A percentile compares a stretch with the other conserved stretches of the same genome.
phyloP scores from a whole-genome alignment of 2,888 invertebrate genomes.

The Cheiracanthium punctorium region DNA sequence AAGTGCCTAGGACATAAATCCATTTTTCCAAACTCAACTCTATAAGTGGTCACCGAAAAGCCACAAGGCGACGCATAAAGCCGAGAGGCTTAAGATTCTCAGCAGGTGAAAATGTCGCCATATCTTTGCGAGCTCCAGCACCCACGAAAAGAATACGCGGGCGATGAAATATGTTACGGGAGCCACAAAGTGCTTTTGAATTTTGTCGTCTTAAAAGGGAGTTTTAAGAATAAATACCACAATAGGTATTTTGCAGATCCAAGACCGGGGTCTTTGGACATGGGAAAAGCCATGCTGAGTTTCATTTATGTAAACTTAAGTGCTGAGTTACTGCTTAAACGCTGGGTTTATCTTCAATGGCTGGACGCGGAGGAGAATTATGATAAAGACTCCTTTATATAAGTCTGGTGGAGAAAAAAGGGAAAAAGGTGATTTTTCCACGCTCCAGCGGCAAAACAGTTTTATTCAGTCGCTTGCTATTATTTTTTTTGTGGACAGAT shows the following conservation, averaged over 20 bases:
- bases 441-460: not conserved
- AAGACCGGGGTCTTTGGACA: conserved; percentile 26
- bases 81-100: not conserved
- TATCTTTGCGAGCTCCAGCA: conserved; percentile 34
- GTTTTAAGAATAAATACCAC: conserved; percentile 42
- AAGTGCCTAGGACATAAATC: not conserved
- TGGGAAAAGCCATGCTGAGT: conserved; percentile 49
- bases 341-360: conserved; percentile 54
- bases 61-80: not conserved
- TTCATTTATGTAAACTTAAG: conserved; percentile 47
- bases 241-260: conserved; percentile 46
- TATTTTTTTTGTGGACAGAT: too few species aligned
- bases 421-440: not conserved
- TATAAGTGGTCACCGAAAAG: conserved; percentile 1
- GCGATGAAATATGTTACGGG: conserved; percentile 49
- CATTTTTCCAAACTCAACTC: not conserved
- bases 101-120: conserved; percentile 49
- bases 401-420: not conserved
- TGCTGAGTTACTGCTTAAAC: conserved; percentile 65
- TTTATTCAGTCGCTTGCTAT: not conserved
- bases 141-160: conserved; percentile 16
- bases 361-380: conserved; percentile 22
- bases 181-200: conserved; percentile 67
- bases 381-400: not conserved
- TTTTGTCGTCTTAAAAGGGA: conserved; percentile 51